Conservation (phyloP, 2,113 vertebrate species). For the Leucosticte australis region DNA sequence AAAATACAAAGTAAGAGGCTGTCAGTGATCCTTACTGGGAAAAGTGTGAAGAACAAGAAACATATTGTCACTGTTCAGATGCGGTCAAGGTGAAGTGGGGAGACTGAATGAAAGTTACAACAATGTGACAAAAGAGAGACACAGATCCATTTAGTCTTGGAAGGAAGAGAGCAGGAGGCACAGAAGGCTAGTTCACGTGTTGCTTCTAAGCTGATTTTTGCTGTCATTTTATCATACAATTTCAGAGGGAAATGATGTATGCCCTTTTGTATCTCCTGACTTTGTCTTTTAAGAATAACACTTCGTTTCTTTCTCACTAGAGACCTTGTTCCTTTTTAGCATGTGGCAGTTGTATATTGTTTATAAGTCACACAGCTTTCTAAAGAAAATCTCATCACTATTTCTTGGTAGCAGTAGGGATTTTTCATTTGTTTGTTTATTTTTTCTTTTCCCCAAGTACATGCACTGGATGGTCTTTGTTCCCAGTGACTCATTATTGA, state of each 20-base stretch:
- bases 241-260: slow-evolving; percentile 71
- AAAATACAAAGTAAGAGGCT: slow-evolving; percentile 60
- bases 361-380: slow-evolving; percentile 17
- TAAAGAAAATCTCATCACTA: neutral
- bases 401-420: neutral
- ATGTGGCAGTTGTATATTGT: slow-evolving; percentile 4
- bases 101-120: slow-evolving; percentile 58
- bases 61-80: slow-evolving; percentile 55
- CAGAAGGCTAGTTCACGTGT: slow-evolving; percentile 52
- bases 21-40: slow-evolving; percentile 62
- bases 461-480: neutral
- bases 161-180: slow-evolving; percentile 54
- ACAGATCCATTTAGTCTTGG: slow-evolving; percentile 60
- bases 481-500: neutral
- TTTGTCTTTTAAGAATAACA: slow-evolving; percentile 67
- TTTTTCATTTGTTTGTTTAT: neutral
- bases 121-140: slow-evolving; percentile 69
- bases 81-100: slow-evolving; percentile 53
- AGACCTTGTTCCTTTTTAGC: slow-evolving; percentile 39
- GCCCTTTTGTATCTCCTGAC: slow-evolving; percentile 70
- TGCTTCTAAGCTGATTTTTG: slow-evolving; percentile 64
- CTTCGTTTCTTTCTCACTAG: slow-evolving; percentile 54
- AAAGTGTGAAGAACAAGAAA: slow-evolving; percentile 61
- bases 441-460: neutral
- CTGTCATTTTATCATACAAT: slow-evolving; percentile 56